Base-by-base conservation (phyloP, 1,140 invertebrate genomes). In the Trissolcus basalis region DNA sequence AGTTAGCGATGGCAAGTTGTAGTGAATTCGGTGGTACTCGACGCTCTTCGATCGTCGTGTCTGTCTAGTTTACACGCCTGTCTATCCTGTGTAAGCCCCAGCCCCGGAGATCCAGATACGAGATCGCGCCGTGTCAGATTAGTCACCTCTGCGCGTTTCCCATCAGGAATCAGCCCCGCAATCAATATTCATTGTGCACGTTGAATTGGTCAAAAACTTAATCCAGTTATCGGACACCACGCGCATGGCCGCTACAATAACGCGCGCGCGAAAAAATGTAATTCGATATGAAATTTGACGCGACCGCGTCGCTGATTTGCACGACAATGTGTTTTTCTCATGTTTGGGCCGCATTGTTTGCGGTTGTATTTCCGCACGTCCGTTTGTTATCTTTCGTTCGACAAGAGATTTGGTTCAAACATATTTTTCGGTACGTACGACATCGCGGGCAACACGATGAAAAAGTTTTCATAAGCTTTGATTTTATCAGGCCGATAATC, bases 151-250 rank as follows among this genome's bases (percentile, higher is more conserved):
- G 43, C 54, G 70, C 45, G n/a, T 44, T 70, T 65, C 55, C 51
- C 64, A 70, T 67, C 65, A 65, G 45, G 14, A 67, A 78, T 73
- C 76, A 61, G 15, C 70, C 19, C n/a, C 55, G 70, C 76, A 78
- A 78, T 78, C 76, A 78, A 78, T 78, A 78, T 71, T 60, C 54
- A 78, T 78, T 78, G 76, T 74, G 32, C 19, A 36, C 44, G 53
- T 44, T 55, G 65, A 55, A 61, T 55, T 58, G 65, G 65, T 74
- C 65, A 71, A 78, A 78, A 78, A 70, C 76, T 74, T 78, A 74
- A 78, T 78, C 76, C 70, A 67, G 76, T 78, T 78, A 78, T 74
- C 51, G 70, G 59, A 68, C 65, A 68, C 69, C 45, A 47, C 44
- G 56, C 53, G 49, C 36, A 50, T 54, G 68, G 58, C 55, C 56